phyloP scores from a whole-genome alignment of 1,140 invertebrate genomes.

The Cotesia typhae region DNA sequence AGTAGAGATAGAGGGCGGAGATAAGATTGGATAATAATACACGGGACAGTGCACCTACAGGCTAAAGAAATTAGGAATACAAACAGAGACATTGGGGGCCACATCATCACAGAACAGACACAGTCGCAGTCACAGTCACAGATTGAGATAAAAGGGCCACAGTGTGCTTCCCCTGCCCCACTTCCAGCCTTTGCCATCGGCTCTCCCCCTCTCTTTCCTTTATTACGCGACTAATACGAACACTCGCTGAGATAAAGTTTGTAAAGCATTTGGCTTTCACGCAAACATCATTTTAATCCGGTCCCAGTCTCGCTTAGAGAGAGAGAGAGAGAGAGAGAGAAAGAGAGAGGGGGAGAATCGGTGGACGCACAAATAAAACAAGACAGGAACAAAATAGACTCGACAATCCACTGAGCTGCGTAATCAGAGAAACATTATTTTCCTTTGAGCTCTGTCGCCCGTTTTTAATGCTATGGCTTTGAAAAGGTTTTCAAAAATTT shows the following conservation, averaged over 20 bases:
- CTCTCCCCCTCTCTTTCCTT: neutral
- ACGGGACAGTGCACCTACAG: constrained; percentile 18
- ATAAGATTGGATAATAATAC: constrained; percentile 20
- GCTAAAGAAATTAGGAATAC: constrained; percentile 51
- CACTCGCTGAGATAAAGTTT: constrained; percentile 41
- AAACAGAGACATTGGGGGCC: constrained; percentile 41
- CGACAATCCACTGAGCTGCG: constrained; percentile 62
- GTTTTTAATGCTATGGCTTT: constrained; percentile 57
- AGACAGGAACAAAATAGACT: constrained; percentile 43
- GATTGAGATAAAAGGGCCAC: constrained; percentile 56
- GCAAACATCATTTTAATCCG: constrained; percentile 68
- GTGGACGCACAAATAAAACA: constrained; percentile 29
- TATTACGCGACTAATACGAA: neutral
- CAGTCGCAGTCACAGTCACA: neutral
- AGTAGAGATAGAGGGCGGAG: neutral
- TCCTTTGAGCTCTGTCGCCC: constrained; percentile 58
- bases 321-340: too few relatives aligned
- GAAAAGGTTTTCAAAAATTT: constrained; percentile 45
- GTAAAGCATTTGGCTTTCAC: constrained; percentile 66
- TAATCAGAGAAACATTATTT: constrained; percentile 67
- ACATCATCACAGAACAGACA: constrained; percentile 36
- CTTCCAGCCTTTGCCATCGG: neutral
- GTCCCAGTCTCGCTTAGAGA: constrained; percentile 36
- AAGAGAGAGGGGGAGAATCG: constrained; percentile 24
- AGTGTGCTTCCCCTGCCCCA: too few relatives aligned